Base-by-base conservation (phyloP, 2,888 invertebrate species). In the Andrena bucephala region DNA sequence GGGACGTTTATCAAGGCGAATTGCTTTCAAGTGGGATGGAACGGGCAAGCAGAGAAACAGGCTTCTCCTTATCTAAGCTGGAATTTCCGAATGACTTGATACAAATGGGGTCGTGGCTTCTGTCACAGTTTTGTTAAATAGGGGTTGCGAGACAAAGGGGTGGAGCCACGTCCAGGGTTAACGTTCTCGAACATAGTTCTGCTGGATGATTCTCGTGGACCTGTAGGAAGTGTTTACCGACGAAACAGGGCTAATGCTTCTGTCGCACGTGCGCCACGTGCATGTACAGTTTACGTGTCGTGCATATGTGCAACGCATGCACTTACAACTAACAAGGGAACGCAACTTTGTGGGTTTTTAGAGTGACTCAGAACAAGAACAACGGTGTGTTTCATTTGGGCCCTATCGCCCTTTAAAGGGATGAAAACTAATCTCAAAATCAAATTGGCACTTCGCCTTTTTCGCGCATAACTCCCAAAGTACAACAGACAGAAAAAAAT, bases 161-260 rank as follows among this genome's bases (percentile, higher is more conserved):
- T 1, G 8, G 60, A 48, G 2, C 33, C 67, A 63, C 59, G 68
- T 57, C 71, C 71, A 81, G 81, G 59, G 76, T 84, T 72, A 81
- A 81, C 74, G 83, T 69, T 72, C 83, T 70, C 71, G 50, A 50
- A 31, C 65, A 57, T 57, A 66, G 77, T 86, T 80, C 80, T 42
- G 68, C 77, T 81, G 84, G 78, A 86, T 73, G 86, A 50, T 62
- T 59, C 77, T 78, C 71, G 70, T 68, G 76, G 74, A 76, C 77
- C 80, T 57, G 65, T 77, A 77, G 84, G 88, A 87, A 86, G 79
- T 74, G 83, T 85, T 81, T 83, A 83, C 83, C 83, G 83, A 60
- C 48, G 84, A 71, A 81, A 88, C 76, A 79, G 65, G 81, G 79
- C 77, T 86, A 87, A 87, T 85, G 80, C 73, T 75, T 81, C 79